Percentiles rank a stretch among this genome's conserved stretches.
phyloP scores from a whole-genome alignment of 2,888 invertebrate genomes.

The Sminthurinus aureus region DNA sequence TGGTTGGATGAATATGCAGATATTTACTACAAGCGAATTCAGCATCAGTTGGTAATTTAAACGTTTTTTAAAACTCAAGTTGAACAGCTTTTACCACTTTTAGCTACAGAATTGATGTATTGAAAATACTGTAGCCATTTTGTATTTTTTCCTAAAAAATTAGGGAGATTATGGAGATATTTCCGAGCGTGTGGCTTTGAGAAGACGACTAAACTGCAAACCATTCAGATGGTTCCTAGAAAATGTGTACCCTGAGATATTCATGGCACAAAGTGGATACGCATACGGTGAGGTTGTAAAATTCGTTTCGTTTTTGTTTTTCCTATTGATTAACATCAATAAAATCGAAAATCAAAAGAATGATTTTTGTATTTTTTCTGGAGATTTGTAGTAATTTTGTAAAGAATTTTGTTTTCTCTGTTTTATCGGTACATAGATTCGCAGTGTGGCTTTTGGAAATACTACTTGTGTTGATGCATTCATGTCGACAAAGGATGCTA shows the following conservation, averaged over 20 bases:
- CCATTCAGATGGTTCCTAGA: constrained; percentile 98
- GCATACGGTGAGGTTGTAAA: constrained; percentile 92
- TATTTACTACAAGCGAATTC: constrained; percentile 99
- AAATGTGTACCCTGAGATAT: constrained; percentile 97
- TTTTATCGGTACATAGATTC: constrained; percentile 69
- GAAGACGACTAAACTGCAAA: constrained; percentile 89
- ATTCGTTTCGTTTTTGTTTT: too few species aligned
- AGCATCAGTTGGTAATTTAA: constrained; percentile 78
- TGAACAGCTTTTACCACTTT: too few species aligned
- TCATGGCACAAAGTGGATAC: constrained; percentile 96
- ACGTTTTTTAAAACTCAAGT: not conserved
- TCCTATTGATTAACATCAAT: too few species aligned
- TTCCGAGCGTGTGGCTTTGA: constrained; percentile 77
- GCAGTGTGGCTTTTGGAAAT: constrained; percentile 84
- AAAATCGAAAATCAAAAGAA: too few species aligned
- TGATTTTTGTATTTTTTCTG: not conserved
- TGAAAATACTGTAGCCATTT: not conserved
- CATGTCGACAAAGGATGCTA: constrained; percentile 89
- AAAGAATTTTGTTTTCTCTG: not conserved
- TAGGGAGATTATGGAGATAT: constrained; percentile 98
- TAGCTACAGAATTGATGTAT: too few species aligned
- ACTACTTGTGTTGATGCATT: constrained; percentile 96
- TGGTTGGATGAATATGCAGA: constrained; percentile 97
- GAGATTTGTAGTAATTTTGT: too few species aligned
- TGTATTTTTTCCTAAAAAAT: constrained; percentile 40